Base-by-base conservation (phyloP, 2,113 vertebrate genomes). In the Phasianus colchicus region DNA sequence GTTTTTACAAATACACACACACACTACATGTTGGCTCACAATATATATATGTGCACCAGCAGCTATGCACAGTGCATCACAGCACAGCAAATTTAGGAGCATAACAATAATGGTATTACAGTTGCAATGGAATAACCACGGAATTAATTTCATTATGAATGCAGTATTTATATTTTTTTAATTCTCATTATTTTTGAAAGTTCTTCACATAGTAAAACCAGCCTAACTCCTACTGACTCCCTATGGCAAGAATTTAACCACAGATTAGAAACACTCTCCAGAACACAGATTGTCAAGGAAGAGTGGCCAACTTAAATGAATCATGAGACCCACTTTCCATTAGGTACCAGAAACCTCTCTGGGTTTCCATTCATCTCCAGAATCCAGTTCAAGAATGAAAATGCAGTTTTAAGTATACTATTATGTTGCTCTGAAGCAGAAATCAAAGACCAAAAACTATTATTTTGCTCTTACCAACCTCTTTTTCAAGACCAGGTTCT, bases 401-500 rank as follows among this genome's bases (percentile, higher is more conserved):
- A 78, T 11, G 27, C 16, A 34, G 25, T 61, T 76, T 84, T 54
- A 69, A 60, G 42, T 8, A 42, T 3, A 76, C 16, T 77, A 32
- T 73, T 45, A 58, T 1, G 5, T 30, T 83, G 34, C 42, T 89
- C 60, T 36, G 11, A 74, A 81, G 17, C 3, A 5, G 58, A 92
- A 78, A 43, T 27, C 11, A n/a, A 75, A 67, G 57, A 43, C 20
- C 11, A 42, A 10, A 81, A 70, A 43, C 40, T 32, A 76, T 83
- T 71, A 19, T 38, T 95, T 83, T 82, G 40, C 22, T 93, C 54
- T 86, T 74, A 96, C 98, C 94, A 76, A 99, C 99, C 98, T 99
- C 98, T 84, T 98, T 99, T 96, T 99, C 99, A 45, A 99, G 96
- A 54, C 97, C 97, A n/a, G 98, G 98, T 93, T 99, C 99, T 69